Evolutionary conservation across 2,797 vertebrate species (phyloP), one percentile per base, ranked within the genome.

Genomic region (Euphonia xanthogaster): DNA sequence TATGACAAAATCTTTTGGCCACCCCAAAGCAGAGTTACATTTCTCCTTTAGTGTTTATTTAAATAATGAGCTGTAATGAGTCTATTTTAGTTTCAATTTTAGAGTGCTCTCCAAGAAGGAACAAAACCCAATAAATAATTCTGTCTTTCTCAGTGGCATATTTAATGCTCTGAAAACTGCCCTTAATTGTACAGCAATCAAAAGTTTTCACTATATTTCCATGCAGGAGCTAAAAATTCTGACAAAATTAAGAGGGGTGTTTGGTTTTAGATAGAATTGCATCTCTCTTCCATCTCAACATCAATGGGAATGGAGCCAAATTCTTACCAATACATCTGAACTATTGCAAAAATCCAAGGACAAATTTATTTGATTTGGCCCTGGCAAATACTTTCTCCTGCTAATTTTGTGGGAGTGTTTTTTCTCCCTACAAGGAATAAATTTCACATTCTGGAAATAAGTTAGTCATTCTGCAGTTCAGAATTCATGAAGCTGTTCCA

Each of bases 361-460:
- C 51, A 67, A 47, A 57, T 92, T 81, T 70, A 42, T 86, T 94
- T 92, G 90, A 70, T 78, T 92, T 88, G 74, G 39, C 80, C 40
- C 33, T 30, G 25, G 58, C 39, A 82, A 73, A 86, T 23, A 42
- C 22, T 62, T 92, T 88, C 90, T 55, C 31, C n/a, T 93, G 66
- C 62, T 94, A 75, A 96, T 95, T 88, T 96, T 82, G 81, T 97
- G 91, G 91, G 90, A 92, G 85, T 86, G 88, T 77, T 94, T 93
- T 74, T 83, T 68, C 72, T 72, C 87, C 75, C 27, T 79, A 55
- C 27, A 33, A 94, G 91, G 91, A 94, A 96, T 79, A 96, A 97
- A 93, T 66, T 93, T 61, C 55, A 45, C 68, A 73, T 95, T 92
- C 94, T 97, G 53, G 85, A 82, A 90, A 90, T 95, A 95, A 94